Evolutionary conservation across 2,113 vertebrate species (phyloP), one percentile per base, ranked within the genome.

Genomic region (Peucedramus taeniatus): DNA sequence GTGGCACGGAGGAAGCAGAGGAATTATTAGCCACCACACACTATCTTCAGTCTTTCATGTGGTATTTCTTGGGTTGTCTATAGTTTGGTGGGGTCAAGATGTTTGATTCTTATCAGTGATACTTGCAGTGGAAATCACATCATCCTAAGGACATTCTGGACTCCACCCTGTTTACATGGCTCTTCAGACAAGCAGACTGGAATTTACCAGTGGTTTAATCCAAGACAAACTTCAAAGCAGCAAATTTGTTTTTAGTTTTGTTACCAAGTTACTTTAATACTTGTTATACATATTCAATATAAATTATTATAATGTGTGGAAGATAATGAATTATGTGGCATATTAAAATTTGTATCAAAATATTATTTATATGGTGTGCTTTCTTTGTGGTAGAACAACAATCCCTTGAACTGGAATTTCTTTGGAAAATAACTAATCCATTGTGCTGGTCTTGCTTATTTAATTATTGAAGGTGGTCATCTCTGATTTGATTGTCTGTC

Each of bases 1-100:
- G 94, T 97, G 65, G 90, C 90, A 57, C 89, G 94, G 44, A 97
- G 94, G 80, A 97, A 94, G 90, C 65, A 94, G 45, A 6, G 66
- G 37, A 95, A 91, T 7, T 85, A 56, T 87, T 96, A 89, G 27
- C 24, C 22, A 30, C 11, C 2, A 1, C 40, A 21, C 23, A 12
- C 26, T 4, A 23, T 4, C 37, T 84, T 83, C 51, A 59, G 2
- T 13, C 15, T 83, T 71, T 5, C 40, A 24, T 0, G 1, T 40
- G 50, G 0, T 64, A 26, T 42, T 68, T 92, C 51, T 80, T 56
- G 40, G 4, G 13, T 51, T 80, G 35, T 60, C 19, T 78, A 1
- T 59, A 37, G 19, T 30, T 79, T 78, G 17, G 5, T 45, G 57
- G 84, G 44, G 54, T 78, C 15, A 81, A 78, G 59, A 30, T 40